Evolutionary conservation across 2,888 invertebrate genomes (phyloP).

Genomic region (Hyposoter dolosus): DNA sequence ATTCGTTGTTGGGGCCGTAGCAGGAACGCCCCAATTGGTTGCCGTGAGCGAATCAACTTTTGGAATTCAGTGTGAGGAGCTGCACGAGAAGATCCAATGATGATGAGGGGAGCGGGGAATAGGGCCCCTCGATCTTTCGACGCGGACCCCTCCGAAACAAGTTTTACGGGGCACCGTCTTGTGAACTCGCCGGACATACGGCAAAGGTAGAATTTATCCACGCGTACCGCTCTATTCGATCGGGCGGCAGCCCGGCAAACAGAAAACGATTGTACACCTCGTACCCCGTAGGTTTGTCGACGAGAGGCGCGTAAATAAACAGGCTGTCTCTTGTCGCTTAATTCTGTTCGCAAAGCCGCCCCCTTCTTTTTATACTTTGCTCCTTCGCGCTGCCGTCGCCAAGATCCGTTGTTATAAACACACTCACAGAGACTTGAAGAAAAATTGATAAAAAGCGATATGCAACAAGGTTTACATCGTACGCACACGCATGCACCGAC

Average conservation of each 20-base stretch:
- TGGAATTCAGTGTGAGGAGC: constrained; percentile 40
- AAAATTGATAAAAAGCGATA: constrained; percentile 21
- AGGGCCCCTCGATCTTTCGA: constrained; percentile 33
- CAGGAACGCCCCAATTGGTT: constrained; percentile 59
- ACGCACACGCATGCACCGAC: not conserved
- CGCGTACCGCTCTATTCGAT: constrained; percentile 65
- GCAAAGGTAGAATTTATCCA: constrained; percentile 14
- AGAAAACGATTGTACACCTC: constrained; percentile 21
- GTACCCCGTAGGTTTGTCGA: constrained; percentile 38
- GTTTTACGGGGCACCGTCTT: constrained; percentile 50
- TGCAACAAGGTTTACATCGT: constrained; percentile 20
- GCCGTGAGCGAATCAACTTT: constrained; percentile 66
- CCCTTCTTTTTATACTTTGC: constrained; percentile 13
- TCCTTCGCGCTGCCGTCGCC: constrained; percentile 15
- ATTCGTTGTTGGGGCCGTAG: constrained; percentile 39
- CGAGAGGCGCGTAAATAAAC: constrained; percentile 67
- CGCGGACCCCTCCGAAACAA: constrained; percentile 49
- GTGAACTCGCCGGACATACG: constrained; percentile 38
- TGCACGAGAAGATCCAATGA: constrained; percentile 21
- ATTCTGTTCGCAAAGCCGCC: constrained; percentile 44
- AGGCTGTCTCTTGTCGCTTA: constrained; percentile 61
- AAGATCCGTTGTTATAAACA: constrained; percentile 19
- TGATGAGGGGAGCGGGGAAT: constrained; percentile 15
- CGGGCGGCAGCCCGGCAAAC: constrained; percentile 13
- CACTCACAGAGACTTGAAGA: constrained; percentile 1